These are phyloP conservation scores for Triplophysa bombifrons DNA, from an alignment of 2,797 vertebrate genomes.

Conservation along the genomic window DNA sequence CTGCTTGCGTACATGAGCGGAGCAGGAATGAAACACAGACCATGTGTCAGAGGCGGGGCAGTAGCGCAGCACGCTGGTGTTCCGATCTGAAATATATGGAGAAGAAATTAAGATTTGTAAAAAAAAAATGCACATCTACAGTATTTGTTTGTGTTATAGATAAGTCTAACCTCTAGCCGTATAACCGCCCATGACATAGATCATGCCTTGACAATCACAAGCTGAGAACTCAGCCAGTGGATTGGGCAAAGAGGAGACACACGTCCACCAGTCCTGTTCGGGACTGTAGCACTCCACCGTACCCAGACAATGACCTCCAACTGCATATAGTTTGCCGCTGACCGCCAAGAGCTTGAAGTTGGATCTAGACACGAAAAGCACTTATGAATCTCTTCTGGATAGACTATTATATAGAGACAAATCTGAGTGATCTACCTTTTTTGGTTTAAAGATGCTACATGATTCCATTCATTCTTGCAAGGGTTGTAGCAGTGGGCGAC, in stretches of 20 bases:
- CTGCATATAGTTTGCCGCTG: conserved; percentile 88
- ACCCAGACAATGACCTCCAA: conserved; percentile 90
- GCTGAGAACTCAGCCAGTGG: conserved; percentile 94
- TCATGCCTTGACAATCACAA: conserved; percentile 91
- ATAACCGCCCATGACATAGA: conserved; percentile 96
- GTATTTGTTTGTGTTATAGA: background rate
- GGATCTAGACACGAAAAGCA: conserved; percentile 74
- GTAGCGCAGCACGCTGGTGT: conserved; percentile 89
- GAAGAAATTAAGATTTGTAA: too few species aligned
- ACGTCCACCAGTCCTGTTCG: conserved; percentile 92
- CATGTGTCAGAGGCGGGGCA: conserved; percentile 87
- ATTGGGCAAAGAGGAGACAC: conserved; percentile 88
- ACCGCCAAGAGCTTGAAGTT: conserved; percentile 95
- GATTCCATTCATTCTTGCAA: conserved; percentile 88
- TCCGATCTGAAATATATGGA: conserved; percentile 81
- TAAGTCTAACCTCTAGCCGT: conserved; percentile 83
- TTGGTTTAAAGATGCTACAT: conserved; percentile 91
- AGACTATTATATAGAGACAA: background rate
- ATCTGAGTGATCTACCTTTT: conserved; percentile 78
- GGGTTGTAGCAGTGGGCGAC: conserved; percentile 94
- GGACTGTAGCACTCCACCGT: conserved; percentile 94
- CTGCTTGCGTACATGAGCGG: conserved; percentile 91
- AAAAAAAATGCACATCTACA: background rate
- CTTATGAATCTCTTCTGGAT: background rate
- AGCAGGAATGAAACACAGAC: conserved; percentile 84